A percentile compares a stretch with the other conserved stretches of the same genome.
phyloP scores from a whole-genome alignment of 2,888 invertebrate genomes.

The Nysson spinosus region DNA sequence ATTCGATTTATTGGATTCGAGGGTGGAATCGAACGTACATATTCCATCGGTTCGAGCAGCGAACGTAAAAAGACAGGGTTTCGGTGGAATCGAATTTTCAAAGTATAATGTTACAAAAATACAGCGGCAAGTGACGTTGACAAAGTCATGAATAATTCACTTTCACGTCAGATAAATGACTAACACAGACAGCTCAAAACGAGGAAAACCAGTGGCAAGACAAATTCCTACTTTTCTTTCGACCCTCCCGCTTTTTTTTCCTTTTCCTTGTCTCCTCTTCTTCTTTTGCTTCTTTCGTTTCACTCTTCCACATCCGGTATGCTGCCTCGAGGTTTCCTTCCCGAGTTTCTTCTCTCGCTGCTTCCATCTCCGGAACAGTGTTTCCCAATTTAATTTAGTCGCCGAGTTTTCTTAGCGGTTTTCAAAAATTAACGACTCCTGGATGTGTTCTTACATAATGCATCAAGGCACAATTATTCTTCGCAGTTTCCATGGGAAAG shows the following conservation, averaged over 20 bases:
- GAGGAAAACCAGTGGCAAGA: background rate
- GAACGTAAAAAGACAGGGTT: background rate
- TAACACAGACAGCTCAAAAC: slow-evolving; percentile 35
- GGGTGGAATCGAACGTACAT: background rate
- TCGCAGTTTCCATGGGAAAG: too few relatives aligned
- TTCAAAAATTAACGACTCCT: too few relatives aligned
- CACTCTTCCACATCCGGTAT: too few relatives aligned
- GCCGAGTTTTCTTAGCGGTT: slow-evolving; percentile 17
- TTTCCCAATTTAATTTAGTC: slow-evolving; percentile 1
- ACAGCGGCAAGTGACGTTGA: slow-evolving; percentile 62
- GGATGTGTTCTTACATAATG: too few relatives aligned
- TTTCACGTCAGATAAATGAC: slow-evolving; percentile 52
- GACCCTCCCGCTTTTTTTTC: slow-evolving; percentile 15
- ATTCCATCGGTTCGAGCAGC: background rate
- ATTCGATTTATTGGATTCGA: too few relatives aligned
- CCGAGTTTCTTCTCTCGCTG: background rate
- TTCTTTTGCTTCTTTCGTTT: background rate
- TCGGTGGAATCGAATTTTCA: slow-evolving; percentile 24
- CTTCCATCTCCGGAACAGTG: background rate
- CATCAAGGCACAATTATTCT: too few relatives aligned
- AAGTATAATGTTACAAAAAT: slow-evolving; percentile 66
- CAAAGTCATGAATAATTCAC: slow-evolving; percentile 69
- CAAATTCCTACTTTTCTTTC: slow-evolving; percentile 30
- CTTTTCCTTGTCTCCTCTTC: slow-evolving; percentile 6
- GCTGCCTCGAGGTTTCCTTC: too few relatives aligned